Conservation (phyloP, 2,113 vertebrate species). For the Zosterops lateralis region DNA sequence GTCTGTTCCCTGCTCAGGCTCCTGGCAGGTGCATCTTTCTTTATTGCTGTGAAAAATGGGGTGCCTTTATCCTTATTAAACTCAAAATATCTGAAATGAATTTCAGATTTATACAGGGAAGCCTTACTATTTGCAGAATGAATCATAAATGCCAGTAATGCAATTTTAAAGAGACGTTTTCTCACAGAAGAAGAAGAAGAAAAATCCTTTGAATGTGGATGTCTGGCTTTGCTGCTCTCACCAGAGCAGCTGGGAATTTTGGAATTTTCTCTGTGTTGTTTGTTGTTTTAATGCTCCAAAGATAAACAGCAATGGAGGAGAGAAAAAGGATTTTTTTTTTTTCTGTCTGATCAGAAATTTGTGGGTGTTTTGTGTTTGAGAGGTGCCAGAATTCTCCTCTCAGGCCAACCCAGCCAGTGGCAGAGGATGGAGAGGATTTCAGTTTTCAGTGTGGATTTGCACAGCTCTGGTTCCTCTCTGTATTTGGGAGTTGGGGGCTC, state of each 20-base stretch:
- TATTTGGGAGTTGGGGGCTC: neutral
- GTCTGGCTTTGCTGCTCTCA: neutral
- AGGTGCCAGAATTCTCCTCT: neutral
- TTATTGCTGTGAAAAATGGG: conserved; percentile 64
- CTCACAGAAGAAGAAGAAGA: conserved; percentile 12
- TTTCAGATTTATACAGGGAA: conserved; percentile 64
- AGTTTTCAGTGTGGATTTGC: neutral
- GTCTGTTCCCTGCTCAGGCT: conserved; percentile 1
- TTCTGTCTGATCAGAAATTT: neutral
- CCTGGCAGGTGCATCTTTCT: conserved; percentile 63
- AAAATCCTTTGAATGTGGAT: conserved; percentile 37
- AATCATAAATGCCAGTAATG: conserved; percentile 65
- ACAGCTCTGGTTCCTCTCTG: neutral
- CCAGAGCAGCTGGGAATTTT: conserved; percentile 12
- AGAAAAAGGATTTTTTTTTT: neutral
- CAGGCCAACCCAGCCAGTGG: neutral
- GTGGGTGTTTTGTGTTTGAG: neutral
- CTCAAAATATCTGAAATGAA: conserved; percentile 65
- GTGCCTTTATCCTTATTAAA: conserved; percentile 67
- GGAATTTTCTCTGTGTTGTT: neutral
- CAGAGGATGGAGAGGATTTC: neutral
- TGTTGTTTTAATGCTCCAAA: neutral
- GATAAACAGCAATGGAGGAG: neutral
- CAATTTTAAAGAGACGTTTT: conserved; percentile 63
- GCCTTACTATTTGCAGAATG: conserved; percentile 63